These are phyloP conservation scores for Elmis aenea DNA, from an alignment of 2,888 invertebrate species.

Conservation along the genomic window DNA sequence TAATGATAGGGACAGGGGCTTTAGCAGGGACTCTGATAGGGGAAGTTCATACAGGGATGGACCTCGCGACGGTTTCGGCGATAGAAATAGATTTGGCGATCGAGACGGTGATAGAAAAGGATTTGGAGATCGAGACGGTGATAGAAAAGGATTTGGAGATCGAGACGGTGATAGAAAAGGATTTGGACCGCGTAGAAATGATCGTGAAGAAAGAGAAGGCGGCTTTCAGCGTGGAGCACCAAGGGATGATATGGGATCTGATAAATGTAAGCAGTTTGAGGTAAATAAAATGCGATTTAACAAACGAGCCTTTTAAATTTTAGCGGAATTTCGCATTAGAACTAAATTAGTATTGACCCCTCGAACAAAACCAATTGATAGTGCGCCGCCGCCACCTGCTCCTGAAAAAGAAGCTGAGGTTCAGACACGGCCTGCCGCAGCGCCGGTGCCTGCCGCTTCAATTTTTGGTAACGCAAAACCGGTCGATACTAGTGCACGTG, in stretches of 20 bases:
- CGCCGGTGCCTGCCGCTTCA: slow-evolving; percentile 58
- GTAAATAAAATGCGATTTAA: too few species aligned
- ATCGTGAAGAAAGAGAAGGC: slow-evolving; percentile 27
- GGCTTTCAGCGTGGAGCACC: slow-evolving; percentile 29
- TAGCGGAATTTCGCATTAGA: slow-evolving; percentile 60
- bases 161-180: slow-evolving; percentile 22
- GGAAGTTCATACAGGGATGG: slow-evolving; percentile 16
- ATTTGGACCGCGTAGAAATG: slow-evolving; percentile 30
- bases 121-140: slow-evolving; percentile 37
- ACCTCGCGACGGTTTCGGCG: slow-evolving; percentile 17
- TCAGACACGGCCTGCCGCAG: slow-evolving; percentile 32
- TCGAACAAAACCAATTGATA: slow-evolving; percentile 68
- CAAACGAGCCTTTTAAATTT: slow-evolving; percentile 19
- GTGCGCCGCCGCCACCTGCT: slow-evolving; percentile 42
- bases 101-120: slow-evolving; percentile 32
- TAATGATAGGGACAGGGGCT: slow-evolving; percentile 28
- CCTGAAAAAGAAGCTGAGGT: slow-evolving; percentile 45
- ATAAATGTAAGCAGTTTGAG: slow-evolving; percentile 21
- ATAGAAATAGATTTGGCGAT: slow-evolving; percentile 26
- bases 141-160: slow-evolving; percentile 29
- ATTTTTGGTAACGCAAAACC: slow-evolving; percentile 95
- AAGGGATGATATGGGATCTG: slow-evolving; percentile 28
- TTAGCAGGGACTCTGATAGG: slow-evolving; percentile 36
- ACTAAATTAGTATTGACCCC: slow-evolving; percentile 77
- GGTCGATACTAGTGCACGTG: slow-evolving; percentile 87